Evolutionary conservation across 2,888 invertebrate species (phyloP).

Genomic region (Dione juno): DNA sequence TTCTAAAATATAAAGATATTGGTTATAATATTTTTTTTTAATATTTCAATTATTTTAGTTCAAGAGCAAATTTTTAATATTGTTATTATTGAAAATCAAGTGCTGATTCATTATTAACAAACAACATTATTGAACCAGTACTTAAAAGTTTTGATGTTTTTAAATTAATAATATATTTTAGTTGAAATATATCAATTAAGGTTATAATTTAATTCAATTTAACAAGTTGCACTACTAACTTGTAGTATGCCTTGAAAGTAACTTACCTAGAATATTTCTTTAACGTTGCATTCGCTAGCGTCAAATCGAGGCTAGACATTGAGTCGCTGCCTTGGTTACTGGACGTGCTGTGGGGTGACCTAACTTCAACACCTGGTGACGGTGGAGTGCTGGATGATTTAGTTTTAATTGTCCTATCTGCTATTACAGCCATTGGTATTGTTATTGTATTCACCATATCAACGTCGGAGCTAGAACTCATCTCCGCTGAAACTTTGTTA

Average conservation of each 20-base stretch:
- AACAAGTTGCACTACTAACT: constrained; percentile 1
- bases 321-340: constrained; percentile 91
- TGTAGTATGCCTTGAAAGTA: constrained; percentile 30
- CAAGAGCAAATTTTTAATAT: no score
- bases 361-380: constrained; percentile 85
- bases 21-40: no score
- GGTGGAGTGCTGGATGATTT: constrained; percentile 84
- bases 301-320: constrained; percentile 88
- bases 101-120: no score
- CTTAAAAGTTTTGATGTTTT: no score
- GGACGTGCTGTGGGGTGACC: constrained; percentile 87
- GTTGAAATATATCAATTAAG: no score
- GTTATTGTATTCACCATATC: constrained; percentile 83
- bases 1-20: constrained; percentile 57
- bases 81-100: no score
- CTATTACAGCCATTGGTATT: constrained; percentile 77
- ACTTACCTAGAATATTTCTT: constrained; percentile 80
- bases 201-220: no score
- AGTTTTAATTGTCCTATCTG: constrained; percentile 67
- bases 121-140: no score
- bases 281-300: constrained; percentile 84
- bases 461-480: constrained; percentile 89
- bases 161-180: no score
- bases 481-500: constrained; percentile 90
- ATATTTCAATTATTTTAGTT: no score